phyloP scores from a whole-genome alignment of 2,113 vertebrate species.

The Dipodomys stephensi region DNA sequence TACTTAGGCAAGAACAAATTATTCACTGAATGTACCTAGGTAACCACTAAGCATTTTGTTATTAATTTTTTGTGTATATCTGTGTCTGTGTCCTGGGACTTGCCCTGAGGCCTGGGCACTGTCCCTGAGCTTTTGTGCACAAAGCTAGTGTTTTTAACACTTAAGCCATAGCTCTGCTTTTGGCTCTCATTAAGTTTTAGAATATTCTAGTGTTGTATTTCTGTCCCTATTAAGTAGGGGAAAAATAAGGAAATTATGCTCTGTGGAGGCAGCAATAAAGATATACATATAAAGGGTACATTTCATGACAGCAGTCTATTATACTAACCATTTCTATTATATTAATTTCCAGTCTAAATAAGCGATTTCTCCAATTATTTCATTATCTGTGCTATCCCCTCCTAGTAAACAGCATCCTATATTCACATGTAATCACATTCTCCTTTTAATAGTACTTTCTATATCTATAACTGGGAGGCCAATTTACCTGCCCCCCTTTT shows the following conservation, averaged over 20 bases:
- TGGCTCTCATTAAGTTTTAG: no score
- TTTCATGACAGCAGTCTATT: not conserved
- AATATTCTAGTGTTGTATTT: not conserved
- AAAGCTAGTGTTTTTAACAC: not conserved
- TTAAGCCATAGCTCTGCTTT: no score
- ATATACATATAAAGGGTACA: not conserved
- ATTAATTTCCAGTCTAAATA: not conserved
- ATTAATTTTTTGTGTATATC: not conserved
- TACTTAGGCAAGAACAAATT: conserved; percentile 6
- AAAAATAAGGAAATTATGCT: not conserved
- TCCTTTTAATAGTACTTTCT: conserved; percentile 18
- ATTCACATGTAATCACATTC: conserved; percentile 15
- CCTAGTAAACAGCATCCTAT: conserved; percentile 10
- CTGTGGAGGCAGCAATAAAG: not conserved
- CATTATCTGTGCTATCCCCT: not conserved
- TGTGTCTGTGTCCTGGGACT: not conserved
- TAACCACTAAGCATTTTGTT: not conserved
- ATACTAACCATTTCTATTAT: not conserved
- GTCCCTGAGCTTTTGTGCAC: not conserved
- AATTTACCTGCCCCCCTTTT: no score
- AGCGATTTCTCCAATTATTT: conserved; percentile 14
- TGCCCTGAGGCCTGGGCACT: no score
- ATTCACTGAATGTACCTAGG: not conserved
- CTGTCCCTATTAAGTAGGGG: not conserved
- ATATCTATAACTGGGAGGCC: not conserved